phyloP scores from a whole-genome alignment of 1,140 invertebrate genomes.

The Scylla paramamosain region DNA sequence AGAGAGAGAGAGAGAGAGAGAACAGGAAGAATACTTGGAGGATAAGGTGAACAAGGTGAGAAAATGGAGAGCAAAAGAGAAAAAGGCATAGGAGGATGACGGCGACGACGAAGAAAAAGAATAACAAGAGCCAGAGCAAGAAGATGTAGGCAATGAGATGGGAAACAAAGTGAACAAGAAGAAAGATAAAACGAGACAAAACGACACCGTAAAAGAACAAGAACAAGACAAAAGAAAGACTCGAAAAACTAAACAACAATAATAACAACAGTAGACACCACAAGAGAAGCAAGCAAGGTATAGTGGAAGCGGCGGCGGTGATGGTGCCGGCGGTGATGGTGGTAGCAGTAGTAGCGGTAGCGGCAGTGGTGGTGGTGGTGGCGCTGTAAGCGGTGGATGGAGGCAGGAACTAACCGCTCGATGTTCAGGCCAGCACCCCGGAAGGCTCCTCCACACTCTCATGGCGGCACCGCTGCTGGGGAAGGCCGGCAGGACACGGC shows the following conservation, averaged over 20 bases:
- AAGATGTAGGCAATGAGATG: neutral
- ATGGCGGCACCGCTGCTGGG: neutral
- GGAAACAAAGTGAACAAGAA: neutral
- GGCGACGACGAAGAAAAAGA: neutral
- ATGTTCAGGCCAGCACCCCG: neutral
- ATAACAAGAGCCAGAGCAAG: neutral
- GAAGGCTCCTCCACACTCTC: neutral
- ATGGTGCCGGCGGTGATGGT: neutral
- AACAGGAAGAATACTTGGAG: neutral
- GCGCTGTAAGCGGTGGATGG: neutral
- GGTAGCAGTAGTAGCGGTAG: neutral
- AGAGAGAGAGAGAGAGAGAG: no score
- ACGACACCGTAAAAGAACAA: no score
- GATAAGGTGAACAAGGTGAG: neutral
- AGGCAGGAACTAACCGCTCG: constrained; percentile 24
- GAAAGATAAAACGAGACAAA: no score
- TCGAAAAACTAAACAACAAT: neutral
- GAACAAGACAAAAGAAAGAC: neutral
- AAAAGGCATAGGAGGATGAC: neutral
- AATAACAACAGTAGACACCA: neutral
- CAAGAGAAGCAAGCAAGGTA: no score
- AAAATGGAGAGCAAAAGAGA: neutral
- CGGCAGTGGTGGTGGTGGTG: neutral
- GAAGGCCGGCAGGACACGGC: neutral
- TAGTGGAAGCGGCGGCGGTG: no score